These are phyloP conservation scores for Chaetophractus vellerosus DNA, from an alignment of 2,797 vertebrate genomes.

Conservation along the genomic window DNA sequence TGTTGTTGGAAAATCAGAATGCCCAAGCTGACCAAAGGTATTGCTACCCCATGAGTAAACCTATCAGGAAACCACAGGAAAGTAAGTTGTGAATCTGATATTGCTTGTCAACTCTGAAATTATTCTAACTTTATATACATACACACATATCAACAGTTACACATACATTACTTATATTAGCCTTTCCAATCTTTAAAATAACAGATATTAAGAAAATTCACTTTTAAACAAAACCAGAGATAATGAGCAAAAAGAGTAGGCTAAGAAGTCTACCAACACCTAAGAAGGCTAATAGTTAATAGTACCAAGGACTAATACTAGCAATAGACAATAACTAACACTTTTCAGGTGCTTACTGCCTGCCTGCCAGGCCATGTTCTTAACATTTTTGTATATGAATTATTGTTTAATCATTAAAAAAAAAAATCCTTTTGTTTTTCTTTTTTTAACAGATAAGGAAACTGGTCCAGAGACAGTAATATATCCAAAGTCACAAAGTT, in stretches of 20 bases:
- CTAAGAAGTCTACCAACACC: too few relatives aligned
- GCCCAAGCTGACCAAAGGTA: constrained; percentile 95
- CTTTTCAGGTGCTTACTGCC: constrained; percentile 7
- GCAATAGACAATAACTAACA: not conserved
- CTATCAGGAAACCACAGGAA: constrained; percentile 88
- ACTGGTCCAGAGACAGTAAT: not conserved
- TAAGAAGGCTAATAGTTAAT: too few relatives aligned
- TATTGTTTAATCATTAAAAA: constrained; percentile 40
- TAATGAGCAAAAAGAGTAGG: not conserved
- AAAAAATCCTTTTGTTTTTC: not conserved
- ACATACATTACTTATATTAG: not conserved
- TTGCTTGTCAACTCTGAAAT: constrained; percentile 32
- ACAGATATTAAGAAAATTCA: constrained; percentile 41
- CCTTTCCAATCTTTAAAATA: constrained; percentile 58
- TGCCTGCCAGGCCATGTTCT: not conserved
- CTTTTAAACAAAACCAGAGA: constrained; percentile 57
- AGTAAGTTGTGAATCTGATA: constrained; percentile 28
- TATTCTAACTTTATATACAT: not conserved
- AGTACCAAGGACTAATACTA: not conserved
- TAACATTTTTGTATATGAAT: constrained; percentile 7
- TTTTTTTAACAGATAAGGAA: not conserved
- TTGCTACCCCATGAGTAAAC: constrained; percentile 98
- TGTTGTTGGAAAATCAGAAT: constrained; percentile 94
- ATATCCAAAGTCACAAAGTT: constrained; percentile 16
- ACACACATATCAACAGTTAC: not conserved